phyloP scores from a whole-genome alignment of 2,888 invertebrate species.

The Caenorhabditis becei region DNA sequence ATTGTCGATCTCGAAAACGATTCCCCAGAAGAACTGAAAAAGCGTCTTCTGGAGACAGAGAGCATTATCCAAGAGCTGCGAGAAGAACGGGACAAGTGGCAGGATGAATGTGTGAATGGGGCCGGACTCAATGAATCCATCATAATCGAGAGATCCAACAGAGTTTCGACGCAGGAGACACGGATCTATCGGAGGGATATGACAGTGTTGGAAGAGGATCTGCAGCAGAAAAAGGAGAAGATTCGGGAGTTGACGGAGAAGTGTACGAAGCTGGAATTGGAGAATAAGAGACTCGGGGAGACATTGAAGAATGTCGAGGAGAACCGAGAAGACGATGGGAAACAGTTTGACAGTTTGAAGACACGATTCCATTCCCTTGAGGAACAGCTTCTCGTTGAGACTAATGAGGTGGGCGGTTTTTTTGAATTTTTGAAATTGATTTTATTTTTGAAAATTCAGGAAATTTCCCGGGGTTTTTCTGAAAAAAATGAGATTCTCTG shows the following conservation, averaged over 20 bases:
- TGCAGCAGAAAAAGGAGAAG: slow-evolving; percentile 24
- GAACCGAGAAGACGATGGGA: background rate
- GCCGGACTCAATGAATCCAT: slow-evolving; percentile 52
- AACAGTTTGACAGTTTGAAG: background rate
- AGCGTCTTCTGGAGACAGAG: slow-evolving; percentile 20
- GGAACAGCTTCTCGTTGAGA: background rate
- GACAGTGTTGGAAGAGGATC: slow-evolving; percentile 35
- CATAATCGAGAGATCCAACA: slow-evolving; percentile 45
- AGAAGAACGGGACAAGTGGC: slow-evolving; percentile 23
- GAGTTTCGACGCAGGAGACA: slow-evolving; percentile 53
- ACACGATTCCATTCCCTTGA: background rate
- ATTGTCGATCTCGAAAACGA: slow-evolving; percentile 24
- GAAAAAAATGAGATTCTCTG: too few relatives aligned
- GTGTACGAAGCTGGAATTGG: slow-evolving; percentile 20
- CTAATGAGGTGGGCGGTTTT: background rate
- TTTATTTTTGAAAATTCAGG: too few relatives aligned
- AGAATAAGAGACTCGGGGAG: slow-evolving; percentile 10
- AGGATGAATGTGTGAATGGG: slow-evolving; percentile 9
- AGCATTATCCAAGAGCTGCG: slow-evolving; percentile 25
- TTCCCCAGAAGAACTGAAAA: slow-evolving; percentile 24
- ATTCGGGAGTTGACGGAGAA: slow-evolving; percentile 22
- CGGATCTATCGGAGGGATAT: slow-evolving; percentile 37
- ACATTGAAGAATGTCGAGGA: background rate
- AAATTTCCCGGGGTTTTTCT: too few relatives aligned
- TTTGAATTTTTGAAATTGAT: too few relatives aligned